Base-by-base conservation (phyloP, 2,888 invertebrate species). In the Zootermopsis nevadensis region DNA sequence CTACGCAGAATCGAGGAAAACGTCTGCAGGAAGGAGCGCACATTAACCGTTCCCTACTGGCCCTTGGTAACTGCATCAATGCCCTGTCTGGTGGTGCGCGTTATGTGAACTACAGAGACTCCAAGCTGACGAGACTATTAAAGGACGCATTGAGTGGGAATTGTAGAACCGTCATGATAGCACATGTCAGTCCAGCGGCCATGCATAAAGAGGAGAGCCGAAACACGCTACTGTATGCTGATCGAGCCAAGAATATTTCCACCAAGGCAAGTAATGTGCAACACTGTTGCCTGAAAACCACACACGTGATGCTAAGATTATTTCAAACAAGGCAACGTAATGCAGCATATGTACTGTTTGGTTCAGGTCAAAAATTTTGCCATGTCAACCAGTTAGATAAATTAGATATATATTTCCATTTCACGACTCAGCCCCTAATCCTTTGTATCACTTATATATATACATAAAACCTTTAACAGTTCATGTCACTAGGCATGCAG, bases 111-210 rank as follows among this genome's bases (percentile, higher is more conserved):
- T 98, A 97, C 89, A 93, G 98, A 0, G 99, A 99, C 90, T 98
- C 98, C 38, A 99, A 99, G 89, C 90, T 99, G 86, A 99, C 99
- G 0, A 92, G 99, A 8, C 90, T 98, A 83, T 91, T 98, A 80
- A 95, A 96, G 86, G 97, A 97, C 87, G 96, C 97, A 1, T 90
- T 97, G 55, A 95, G 96, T 86, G 97, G 98, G 10, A 97, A 98
- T 88, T 98, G 98, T 88, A 94, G 96, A 87, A 99, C 99, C 0
- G 97, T 98, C 24, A 99, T 99, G 98, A 96, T 99, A 84, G 98
- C 98, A 3, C 98, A 99, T 90, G 95, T 98, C 67, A 96, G 97
- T 1, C 97, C 98, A 0, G 95, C 96, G 55, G 92, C 93, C 27
- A 90, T 91, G 12, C 95, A 96, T 87, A 94, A 96, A 48, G 98